phyloP scores from a whole-genome alignment of 2,113 vertebrate species.

The Lepisosteus oculatus region DNA sequence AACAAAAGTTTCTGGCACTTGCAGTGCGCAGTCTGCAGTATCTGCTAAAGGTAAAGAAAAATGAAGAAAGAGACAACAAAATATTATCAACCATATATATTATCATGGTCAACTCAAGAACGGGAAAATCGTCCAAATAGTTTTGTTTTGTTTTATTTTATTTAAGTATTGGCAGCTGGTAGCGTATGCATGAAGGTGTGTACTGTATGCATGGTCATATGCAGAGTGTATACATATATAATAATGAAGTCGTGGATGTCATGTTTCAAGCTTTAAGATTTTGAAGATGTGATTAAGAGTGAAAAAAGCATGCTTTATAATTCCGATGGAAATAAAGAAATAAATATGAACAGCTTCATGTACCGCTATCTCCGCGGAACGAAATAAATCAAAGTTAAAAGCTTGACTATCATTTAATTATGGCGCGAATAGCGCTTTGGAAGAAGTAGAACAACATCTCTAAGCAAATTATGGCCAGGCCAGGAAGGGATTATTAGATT shows the following conservation, averaged over 20 bases:
- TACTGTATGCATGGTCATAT: too few species aligned
- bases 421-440: slow-evolving; percentile 69
- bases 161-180: neutral
- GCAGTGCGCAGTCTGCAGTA: slow-evolving; percentile 2
- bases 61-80: neutral
- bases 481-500: slow-evolving; percentile 81
- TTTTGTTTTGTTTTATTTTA: neutral
- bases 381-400: slow-evolving; percentile 85
- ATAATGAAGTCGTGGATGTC: neutral
- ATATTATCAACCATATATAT: too few species aligned
- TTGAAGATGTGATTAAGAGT: neutral
- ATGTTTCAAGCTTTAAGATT: neutral
- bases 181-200: too few species aligned
- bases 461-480: slow-evolving; percentile 79
- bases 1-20: slow-evolving; percentile 24
- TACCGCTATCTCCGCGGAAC: slow-evolving; percentile 66
- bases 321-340: slow-evolving; percentile 25
- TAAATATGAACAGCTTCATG: slow-evolving; percentile 61
- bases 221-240: too few species aligned
- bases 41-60: neutral
- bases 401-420: slow-evolving; percentile 83
- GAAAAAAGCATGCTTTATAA: slow-evolving; percentile 5
- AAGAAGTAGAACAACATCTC: slow-evolving; percentile 80
- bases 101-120: too few species aligned
- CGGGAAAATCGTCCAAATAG: neutral